These are phyloP conservation scores for Calameuta pallipes DNA, from an alignment of 2,888 invertebrate species.

Conservation along the genomic window DNA sequence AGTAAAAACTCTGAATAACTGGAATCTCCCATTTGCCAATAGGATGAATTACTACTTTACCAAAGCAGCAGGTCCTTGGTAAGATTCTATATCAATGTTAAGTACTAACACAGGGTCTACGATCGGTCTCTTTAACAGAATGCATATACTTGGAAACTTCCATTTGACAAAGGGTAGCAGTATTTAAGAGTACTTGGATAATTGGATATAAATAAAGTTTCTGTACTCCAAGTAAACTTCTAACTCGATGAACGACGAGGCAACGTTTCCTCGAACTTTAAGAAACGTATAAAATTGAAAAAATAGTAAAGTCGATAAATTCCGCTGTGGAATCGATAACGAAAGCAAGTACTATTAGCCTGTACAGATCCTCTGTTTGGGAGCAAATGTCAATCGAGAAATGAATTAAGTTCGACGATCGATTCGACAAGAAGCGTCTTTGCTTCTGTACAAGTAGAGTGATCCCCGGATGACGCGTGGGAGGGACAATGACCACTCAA, in stretches of 20 bases:
- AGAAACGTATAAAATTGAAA: neutral
- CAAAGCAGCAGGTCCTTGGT: neutral
- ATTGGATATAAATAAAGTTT: neutral
- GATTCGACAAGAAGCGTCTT: neutral
- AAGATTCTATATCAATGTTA: constrained; percentile 9
- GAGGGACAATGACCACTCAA: constrained; percentile 31
- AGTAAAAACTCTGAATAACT: constrained; percentile 50
- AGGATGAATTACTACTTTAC: neutral
- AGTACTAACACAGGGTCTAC: neutral
- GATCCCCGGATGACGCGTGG: constrained; percentile 24
- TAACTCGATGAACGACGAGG: neutral
- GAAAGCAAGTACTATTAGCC: neutral
- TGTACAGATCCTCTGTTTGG: neutral
- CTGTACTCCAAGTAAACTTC: neutral
- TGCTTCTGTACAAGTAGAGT: neutral
- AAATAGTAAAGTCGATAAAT: neutral
- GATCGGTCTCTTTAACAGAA: neutral
- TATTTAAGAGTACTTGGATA: neutral
- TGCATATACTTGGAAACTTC: neutral
- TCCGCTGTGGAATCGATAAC: neutral
- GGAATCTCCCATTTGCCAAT: constrained; percentile 49
- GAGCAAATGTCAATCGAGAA: constrained; percentile 1
- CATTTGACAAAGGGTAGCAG: neutral
- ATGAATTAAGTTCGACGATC: neutral
- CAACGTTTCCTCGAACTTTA: neutral